Evolutionary conservation across 92 coral and sea anemone genomes (phyloP).

Genomic region (Zoanthus gigantus): DNA sequence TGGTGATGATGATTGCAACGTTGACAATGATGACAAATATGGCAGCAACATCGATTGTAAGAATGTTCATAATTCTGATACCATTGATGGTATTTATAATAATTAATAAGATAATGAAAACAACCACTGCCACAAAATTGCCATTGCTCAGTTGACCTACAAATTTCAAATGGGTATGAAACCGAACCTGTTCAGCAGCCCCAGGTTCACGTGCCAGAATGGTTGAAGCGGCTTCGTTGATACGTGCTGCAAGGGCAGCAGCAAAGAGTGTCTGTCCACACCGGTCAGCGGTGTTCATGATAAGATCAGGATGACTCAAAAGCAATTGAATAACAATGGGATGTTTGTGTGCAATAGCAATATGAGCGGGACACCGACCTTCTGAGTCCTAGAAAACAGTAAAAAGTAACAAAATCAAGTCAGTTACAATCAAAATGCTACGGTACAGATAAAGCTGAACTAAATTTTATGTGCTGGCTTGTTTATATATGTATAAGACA

Average conservation of each 20-base stretch:
- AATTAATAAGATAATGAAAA: too few relatives aligned
- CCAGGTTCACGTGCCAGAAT: constrained; percentile 94
- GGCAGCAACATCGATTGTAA: too few relatives aligned
- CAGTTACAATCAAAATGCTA: not conserved
- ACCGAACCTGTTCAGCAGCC: constrained; percentile 93
- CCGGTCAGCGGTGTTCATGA: constrained; percentile 90
- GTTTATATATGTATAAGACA: too few relatives aligned
- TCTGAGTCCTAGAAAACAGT: constrained; percentile 82
- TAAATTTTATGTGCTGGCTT: too few relatives aligned
- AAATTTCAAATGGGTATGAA: too few relatives aligned
- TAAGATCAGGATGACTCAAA: constrained; percentile 94
- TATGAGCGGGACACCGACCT: constrained; percentile 89
- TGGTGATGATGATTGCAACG: too few relatives aligned
- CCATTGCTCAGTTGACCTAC: too few relatives aligned
- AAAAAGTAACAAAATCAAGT: not conserved
- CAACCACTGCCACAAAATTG: too few relatives aligned
- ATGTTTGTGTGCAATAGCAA: constrained; percentile 90
- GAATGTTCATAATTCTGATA: too few relatives aligned
- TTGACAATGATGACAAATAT: too few relatives aligned
- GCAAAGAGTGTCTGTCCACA: constrained; percentile 97
- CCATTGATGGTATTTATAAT: too few relatives aligned
- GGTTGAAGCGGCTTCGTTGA: constrained; percentile 92
- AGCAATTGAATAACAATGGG: constrained; percentile 89
- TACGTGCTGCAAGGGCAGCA: constrained; percentile 88
- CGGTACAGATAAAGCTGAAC: too few relatives aligned